phyloP scores from a whole-genome alignment of 2,797 vertebrate species.

The Pangasius mekongensis region DNA sequence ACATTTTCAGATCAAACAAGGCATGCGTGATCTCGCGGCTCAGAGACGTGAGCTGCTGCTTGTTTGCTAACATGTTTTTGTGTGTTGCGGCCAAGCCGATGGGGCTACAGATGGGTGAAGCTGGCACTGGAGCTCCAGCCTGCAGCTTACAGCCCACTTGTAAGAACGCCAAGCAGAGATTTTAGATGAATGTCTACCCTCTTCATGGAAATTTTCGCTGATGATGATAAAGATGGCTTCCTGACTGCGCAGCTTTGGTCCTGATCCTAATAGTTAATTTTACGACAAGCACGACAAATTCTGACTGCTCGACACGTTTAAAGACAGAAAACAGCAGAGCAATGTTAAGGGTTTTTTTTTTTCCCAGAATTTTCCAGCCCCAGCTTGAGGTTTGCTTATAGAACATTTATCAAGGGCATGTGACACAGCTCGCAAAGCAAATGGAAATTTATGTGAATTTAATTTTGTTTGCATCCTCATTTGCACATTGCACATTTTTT shows the following conservation, averaged over 20 bases:
- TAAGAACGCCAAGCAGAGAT: background rate
- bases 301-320: background rate
- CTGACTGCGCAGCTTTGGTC: slow-evolving; percentile 13
- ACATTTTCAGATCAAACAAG: slow-evolving; percentile 75
- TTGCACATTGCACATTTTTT: slow-evolving; percentile 35
- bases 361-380: background rate
- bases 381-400: slow-evolving; percentile 7
- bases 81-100: slow-evolving; percentile 60
- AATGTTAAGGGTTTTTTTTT: background rate
- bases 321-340: slow-evolving; percentile 4
- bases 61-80: slow-evolving; percentile 66
- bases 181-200: background rate
- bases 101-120: slow-evolving; percentile 56
- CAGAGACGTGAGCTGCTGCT: slow-evolving; percentile 61
- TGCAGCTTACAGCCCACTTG: slow-evolving; percentile 20
- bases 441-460: slow-evolving; percentile 42
- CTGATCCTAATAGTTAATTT: slow-evolving; percentile 26
- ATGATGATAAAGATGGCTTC: slow-evolving; percentile 38
- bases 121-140: slow-evolving; percentile 23
- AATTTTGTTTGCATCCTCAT: slow-evolving; percentile 2
- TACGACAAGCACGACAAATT: background rate
- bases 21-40: slow-evolving; percentile 58
- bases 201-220: background rate
- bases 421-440: slow-evolving; percentile 18
- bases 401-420: slow-evolving; percentile 36